These are phyloP conservation scores for Clangula hyemalis DNA, from an alignment of 2,797 vertebrate genomes.

Conservation along the genomic window DNA sequence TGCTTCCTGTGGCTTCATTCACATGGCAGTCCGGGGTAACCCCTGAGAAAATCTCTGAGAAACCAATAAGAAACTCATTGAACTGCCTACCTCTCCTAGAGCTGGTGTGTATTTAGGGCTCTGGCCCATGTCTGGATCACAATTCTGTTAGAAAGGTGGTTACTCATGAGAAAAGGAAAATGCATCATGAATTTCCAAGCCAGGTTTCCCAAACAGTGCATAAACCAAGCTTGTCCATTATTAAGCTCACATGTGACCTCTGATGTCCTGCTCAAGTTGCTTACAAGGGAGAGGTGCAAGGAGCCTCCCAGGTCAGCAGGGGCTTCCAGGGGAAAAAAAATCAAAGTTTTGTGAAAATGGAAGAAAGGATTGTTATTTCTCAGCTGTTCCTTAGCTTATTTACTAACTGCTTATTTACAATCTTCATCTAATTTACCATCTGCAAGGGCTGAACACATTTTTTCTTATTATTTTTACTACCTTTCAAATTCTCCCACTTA, in stretches of 20 bases:
- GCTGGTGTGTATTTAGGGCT: neutral
- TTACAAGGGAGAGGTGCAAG: neutral
- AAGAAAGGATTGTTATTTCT: neutral
- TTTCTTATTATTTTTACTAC: neutral
- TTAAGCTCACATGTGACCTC: neutral
- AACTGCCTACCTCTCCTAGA: neutral
- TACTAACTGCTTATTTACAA: neutral
- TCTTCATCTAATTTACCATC: neutral
- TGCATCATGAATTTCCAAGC: neutral
- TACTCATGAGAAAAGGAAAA: neutral
- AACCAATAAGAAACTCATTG: accelerated
- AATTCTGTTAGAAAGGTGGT: neutral
- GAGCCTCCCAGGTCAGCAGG: too few species aligned
- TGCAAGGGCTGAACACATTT: neutral
- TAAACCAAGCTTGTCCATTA: neutral
- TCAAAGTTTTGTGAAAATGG: neutral
- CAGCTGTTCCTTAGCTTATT: neutral
- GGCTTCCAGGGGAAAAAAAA: neutral
- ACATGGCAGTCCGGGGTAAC: neutral
- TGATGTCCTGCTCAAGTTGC: neutral
- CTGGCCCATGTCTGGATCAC: neutral
- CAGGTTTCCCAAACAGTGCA: neutral
- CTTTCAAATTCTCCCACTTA: neutral
- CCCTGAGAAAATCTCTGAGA: neutral
- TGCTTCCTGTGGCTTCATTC: neutral